These are phyloP conservation scores for Brachylomia viminalis DNA, from an alignment of 2,888 invertebrate genomes.

Conservation along the genomic window DNA sequence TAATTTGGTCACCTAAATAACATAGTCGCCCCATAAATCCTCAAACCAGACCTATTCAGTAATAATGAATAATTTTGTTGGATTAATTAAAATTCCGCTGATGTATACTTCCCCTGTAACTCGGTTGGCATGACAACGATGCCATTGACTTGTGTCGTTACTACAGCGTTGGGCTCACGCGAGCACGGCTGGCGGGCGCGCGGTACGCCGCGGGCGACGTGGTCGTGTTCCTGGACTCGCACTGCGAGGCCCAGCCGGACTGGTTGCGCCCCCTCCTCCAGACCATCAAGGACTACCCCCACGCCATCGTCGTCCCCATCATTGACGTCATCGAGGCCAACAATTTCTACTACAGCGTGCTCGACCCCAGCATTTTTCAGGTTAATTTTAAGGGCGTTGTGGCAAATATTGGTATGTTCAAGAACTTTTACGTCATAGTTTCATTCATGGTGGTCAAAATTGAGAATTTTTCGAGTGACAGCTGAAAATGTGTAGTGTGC, in stretches of 20 bases:
- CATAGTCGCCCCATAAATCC: background rate
- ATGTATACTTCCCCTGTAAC: background rate
- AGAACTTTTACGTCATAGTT: background rate
- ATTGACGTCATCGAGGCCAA: constrained; percentile 98
- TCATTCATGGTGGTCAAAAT: background rate
- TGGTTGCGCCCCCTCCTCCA: constrained; percentile 97
- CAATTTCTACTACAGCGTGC: constrained; percentile 94
- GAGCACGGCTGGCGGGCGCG: constrained; percentile 97
- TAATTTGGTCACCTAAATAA: background rate
- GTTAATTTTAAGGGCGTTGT: constrained; percentile 67
- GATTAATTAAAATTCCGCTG: background rate
- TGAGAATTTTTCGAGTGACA: background rate
- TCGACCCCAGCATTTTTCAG: constrained; percentile 87
- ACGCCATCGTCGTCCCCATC: constrained; percentile 97
- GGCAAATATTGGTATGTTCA: constrained; percentile 42
- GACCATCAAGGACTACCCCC: constrained; percentile 93
- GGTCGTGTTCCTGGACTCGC: constrained; percentile 97
- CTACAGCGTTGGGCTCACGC: constrained; percentile 85
- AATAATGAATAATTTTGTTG: background rate
- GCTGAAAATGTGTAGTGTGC: background rate
- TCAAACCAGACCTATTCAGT: background rate
- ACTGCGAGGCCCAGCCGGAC: constrained; percentile 95
- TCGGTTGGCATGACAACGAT: background rate
- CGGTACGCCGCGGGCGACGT: constrained; percentile 94
- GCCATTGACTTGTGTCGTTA: constrained; percentile 42